A percentile compares a stretch with the other conserved stretches of the same genome.
These are phyloP conservation scores for Geopemphigus sp. DNA, from an alignment of 1,140 invertebrate genomes.

Conservation along the genomic window DNA sequence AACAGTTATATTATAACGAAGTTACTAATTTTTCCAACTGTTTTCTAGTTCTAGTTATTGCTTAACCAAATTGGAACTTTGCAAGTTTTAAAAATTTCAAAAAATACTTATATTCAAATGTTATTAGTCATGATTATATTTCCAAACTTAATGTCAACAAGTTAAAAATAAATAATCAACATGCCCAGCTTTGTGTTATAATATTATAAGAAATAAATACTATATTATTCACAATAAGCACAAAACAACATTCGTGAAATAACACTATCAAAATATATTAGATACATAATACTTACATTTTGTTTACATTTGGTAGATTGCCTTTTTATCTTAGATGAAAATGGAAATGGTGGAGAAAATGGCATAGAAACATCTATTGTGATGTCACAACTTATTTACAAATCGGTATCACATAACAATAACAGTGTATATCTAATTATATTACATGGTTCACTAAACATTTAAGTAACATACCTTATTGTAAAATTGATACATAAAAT, in stretches of 20 bases:
- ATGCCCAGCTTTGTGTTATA: too few species aligned
- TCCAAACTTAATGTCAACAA: too few species aligned
- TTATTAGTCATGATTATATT: too few species aligned
- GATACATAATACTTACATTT: conserved; percentile 10
- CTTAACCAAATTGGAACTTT: too few species aligned
- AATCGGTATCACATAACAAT: background rate
- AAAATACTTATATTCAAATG: too few species aligned
- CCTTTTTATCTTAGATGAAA: conserved; percentile 11
- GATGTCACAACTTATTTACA: conserved; percentile 5
- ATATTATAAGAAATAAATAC: background rate
- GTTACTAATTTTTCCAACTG: too few species aligned
- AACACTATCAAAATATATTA: conserved; percentile 4
- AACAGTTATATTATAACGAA: too few species aligned
- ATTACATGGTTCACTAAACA: conserved; percentile 7
- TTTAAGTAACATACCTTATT: background rate
- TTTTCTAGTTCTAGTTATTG: too few species aligned
- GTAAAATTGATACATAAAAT: background rate
- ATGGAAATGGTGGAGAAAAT: conserved; percentile 13
- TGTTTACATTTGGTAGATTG: conserved; percentile 4
- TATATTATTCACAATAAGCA: background rate
- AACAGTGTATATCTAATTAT: conserved; percentile 16
- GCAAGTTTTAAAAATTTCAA: too few species aligned
- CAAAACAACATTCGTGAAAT: background rate
- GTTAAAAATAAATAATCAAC: too few species aligned
- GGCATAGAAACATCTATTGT: conserved; percentile 6